phyloP scores from a whole-genome alignment of 2,888 invertebrate species.

The Caenorhabditis doughertyi region DNA sequence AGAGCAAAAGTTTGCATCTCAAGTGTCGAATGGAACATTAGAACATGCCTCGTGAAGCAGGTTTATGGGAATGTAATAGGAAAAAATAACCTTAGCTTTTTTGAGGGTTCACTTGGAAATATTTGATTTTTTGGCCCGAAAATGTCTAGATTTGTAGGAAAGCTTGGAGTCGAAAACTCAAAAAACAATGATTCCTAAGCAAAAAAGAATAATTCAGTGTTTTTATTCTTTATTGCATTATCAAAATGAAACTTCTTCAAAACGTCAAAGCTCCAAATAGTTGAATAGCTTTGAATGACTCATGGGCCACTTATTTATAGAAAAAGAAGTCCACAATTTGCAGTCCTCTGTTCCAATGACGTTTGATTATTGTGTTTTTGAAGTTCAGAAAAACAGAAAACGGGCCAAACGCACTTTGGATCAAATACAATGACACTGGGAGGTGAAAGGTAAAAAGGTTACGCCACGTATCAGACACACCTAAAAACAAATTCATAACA shows the following conservation, averaged over 20 bases:
- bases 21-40: slow-evolving; percentile 50
- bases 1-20: slow-evolving; percentile 25
- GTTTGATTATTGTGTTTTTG: slow-evolving; percentile 4
- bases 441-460: slow-evolving; percentile 3
- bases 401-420: slow-evolving; percentile 6
- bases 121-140: not conserved
- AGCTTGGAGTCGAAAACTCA: too few relatives aligned
- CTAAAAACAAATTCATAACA: slow-evolving; percentile 58
- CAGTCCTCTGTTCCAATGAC: not conserved
- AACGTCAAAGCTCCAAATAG: not conserved
- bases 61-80: slow-evolving; percentile 38
- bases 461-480: slow-evolving; percentile 6
- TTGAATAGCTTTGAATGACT: not conserved
- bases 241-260: too few relatives aligned
- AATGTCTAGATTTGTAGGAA: too few relatives aligned
- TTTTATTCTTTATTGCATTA: too few relatives aligned
- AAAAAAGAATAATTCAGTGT: too few relatives aligned
- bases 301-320: not conserved
- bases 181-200: too few relatives aligned
- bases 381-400: slow-evolving; percentile 10
- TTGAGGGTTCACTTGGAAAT: too few relatives aligned
- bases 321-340: not conserved
- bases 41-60: slow-evolving; percentile 57
- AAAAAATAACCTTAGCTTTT: slow-evolving; percentile 51
- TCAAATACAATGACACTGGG: not conserved